Conservation (phyloP, 2,113 vertebrate species). For the Myiagra hebetior region DNA sequence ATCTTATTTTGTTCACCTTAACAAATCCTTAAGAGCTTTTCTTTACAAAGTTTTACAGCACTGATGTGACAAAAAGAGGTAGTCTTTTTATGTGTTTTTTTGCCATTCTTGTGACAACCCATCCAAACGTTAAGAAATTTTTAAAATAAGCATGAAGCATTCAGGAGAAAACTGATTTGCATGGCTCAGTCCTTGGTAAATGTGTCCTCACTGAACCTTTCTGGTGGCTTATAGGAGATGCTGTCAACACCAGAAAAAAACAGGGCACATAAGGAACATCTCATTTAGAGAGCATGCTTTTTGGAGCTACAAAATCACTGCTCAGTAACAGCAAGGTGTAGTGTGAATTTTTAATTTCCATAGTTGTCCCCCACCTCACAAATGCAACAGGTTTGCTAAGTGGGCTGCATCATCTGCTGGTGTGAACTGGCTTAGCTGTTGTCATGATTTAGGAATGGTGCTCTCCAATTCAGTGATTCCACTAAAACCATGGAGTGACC, state of each 20-base stretch:
- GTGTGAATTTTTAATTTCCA: neutral
- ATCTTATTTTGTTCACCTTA: neutral
- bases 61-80: neutral
- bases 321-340: neutral
- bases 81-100: neutral
- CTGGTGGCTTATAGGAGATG: neutral
- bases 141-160: neutral
- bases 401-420: neutral
- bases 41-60: neutral
- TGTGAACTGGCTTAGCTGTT: neutral
- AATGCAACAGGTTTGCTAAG: neutral
- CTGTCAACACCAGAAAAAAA: neutral
- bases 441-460: neutral
- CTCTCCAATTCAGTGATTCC: neutral
- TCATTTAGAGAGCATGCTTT: neutral
- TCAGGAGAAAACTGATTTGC: neutral
- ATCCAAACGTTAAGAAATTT: neutral
- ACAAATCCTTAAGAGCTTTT: neutral
- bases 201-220: neutral
- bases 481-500: neutral
- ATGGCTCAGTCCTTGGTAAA: neutral
- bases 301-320: neutral
- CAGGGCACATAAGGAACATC: neutral
- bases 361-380: neutral
- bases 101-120: neutral